These are phyloP conservation scores for Drosophila mercatorum DNA, from an alignment of 2,888 invertebrate species.

Conservation along the genomic window DNA sequence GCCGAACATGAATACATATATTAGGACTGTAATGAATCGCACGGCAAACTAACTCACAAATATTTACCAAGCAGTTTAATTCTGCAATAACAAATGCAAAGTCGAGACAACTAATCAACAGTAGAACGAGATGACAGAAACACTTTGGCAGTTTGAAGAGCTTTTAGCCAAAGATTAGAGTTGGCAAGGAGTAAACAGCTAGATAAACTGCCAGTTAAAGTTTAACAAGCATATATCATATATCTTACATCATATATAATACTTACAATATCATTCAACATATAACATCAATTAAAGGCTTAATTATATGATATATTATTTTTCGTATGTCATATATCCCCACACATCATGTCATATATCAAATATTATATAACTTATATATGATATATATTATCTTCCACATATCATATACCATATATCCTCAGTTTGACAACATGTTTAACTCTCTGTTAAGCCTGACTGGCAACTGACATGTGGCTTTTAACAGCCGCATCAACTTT, in stretches of 20 bases:
- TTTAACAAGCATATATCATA: neutral
- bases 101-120: neutral
- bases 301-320: neutral
- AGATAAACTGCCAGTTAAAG: neutral
- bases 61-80: neutral
- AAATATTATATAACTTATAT: neutral
- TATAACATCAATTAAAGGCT: neutral
- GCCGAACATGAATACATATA: neutral
- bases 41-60: neutral
- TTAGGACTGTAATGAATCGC: neutral
- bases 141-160: neutral
- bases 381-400: neutral
- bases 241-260: neutral
- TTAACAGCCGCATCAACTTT: conserved; percentile 1
- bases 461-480: conserved; percentile 3
- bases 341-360: too few species aligned
- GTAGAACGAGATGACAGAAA: neutral
- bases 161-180: neutral
- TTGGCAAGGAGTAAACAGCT: neutral
- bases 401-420: neutral
- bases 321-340: neutral
- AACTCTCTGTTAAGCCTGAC: neutral
- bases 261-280: neutral
- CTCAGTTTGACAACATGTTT: neutral
- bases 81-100: neutral